Conservation (phyloP, 1,140 invertebrate genomes). For the Bombus sibiricus region DNA sequence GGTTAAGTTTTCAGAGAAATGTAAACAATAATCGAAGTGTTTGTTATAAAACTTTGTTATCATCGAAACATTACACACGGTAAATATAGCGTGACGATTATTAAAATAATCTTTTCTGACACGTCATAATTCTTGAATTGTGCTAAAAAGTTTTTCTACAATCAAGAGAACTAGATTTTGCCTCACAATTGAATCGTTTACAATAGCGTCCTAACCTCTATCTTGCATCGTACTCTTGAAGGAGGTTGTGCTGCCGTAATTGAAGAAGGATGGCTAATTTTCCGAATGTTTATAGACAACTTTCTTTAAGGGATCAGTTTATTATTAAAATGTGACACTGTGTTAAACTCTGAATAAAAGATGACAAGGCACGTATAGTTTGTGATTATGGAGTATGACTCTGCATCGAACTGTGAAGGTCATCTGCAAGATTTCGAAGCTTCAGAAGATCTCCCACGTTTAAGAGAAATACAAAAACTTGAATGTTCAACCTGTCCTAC, state of each 20-base stretch:
- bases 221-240: background rate
- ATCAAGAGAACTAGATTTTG: background rate
- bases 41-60: constrained; percentile 10
- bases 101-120: background rate
- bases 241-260: background rate
- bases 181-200: background rate
- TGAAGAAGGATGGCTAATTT: background rate
- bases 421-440: constrained; percentile 62
- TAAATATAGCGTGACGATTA: background rate
- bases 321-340: constrained; percentile 32
- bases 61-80: background rate
- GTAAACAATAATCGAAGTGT: constrained; percentile 66
- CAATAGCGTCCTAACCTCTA: constrained; percentile 43
- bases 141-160: background rate
- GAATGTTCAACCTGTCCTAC: constrained; percentile 20
- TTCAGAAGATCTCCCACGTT: constrained; percentile 38
- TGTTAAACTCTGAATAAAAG: constrained; percentile 40
- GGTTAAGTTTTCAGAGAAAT: constrained; percentile 38
- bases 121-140: background rate
- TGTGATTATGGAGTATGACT: constrained; percentile 78
- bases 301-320: background rate
- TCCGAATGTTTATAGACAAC: background rate
- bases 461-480: constrained; percentile 44
- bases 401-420: constrained; percentile 74
- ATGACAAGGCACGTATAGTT: constrained; percentile 54